A percentile compares a stretch with the other conserved stretches of the same genome.
phyloP scores from a whole-genome alignment of 2,113 vertebrate genomes.

The Calypte anna region DNA sequence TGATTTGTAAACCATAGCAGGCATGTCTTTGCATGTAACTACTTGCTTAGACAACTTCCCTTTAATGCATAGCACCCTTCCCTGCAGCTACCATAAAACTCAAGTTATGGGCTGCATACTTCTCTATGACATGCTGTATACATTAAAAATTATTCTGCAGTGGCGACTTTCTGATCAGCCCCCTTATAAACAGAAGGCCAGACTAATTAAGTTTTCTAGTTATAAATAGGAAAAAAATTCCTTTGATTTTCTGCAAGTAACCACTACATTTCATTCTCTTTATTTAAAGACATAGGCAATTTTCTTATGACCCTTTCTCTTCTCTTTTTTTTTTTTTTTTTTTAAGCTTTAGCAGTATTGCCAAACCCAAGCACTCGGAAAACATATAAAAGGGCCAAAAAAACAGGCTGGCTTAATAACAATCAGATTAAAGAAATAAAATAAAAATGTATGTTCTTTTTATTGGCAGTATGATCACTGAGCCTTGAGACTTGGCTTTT shows the following conservation, averaged over 20 bases:
- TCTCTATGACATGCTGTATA: background rate
- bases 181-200: background rate
- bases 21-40: slow-evolving; percentile 29
- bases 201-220: background rate
- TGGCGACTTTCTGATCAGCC: background rate
- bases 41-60: slow-evolving; percentile 23
- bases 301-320: background rate
- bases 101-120: background rate
- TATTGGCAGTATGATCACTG: slow-evolving; percentile 18
- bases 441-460: slow-evolving; percentile 60
- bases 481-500: background rate
- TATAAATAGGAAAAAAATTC: background rate
- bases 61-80: slow-evolving; percentile 36
- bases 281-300: background rate
- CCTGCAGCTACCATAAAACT: slow-evolving; percentile 42
- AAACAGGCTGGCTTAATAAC: slow-evolving; percentile 35
- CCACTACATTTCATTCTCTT: background rate
- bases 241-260: background rate
- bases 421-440: slow-evolving; percentile 68
- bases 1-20: slow-evolving; percentile 20
- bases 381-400: slow-evolving; percentile 1
- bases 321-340: background rate
- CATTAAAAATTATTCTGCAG: background rate
- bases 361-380: slow-evolving; percentile 40
- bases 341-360: background rate